These are phyloP conservation scores for Branchipolynoe longqiensis DNA, from an alignment of 2,888 invertebrate genomes.

Conservation along the genomic window DNA sequence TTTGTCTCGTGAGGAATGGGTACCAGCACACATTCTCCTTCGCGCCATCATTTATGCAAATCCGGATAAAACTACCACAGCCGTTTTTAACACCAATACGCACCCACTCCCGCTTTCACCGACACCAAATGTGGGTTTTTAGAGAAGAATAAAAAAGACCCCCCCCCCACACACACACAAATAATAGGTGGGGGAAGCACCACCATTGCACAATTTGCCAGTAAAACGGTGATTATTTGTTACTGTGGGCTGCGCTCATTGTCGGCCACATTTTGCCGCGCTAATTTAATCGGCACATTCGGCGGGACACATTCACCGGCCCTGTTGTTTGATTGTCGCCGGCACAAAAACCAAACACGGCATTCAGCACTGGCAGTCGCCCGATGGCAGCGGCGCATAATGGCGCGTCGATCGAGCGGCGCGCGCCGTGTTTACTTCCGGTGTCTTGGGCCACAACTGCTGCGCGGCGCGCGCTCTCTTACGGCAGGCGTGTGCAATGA, in stretches of 20 bases:
- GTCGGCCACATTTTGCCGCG: background rate
- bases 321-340: background rate
- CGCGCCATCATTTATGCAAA: background rate
- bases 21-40: background rate
- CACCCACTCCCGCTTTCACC: too few species aligned
- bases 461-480: too few species aligned
- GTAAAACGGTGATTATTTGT: conserved; percentile 23
- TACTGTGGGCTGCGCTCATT: background rate
- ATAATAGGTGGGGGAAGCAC: background rate
- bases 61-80: conserved; percentile 37
- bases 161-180: too few species aligned
- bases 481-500: too few species aligned
- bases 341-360: conserved; percentile 23
- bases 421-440: background rate
- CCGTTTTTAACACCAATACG: conserved; percentile 19
- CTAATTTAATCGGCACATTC: conserved; percentile 38
- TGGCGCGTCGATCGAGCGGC: too few species aligned
- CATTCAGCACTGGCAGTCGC: too few species aligned
- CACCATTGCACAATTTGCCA: conserved; percentile 26
- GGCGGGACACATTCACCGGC: background rate
- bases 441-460: conserved; percentile 1
- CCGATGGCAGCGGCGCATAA: too few species aligned
- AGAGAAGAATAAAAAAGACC: too few species aligned
- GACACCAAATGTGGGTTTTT: too few species aligned
- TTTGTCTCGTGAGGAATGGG: too few species aligned